Percentiles rank a stretch among this genome's conserved stretches.
Conservation (phyloP, 2,113 vertebrate genomes). For the Cheilinus undulatus region DNA sequence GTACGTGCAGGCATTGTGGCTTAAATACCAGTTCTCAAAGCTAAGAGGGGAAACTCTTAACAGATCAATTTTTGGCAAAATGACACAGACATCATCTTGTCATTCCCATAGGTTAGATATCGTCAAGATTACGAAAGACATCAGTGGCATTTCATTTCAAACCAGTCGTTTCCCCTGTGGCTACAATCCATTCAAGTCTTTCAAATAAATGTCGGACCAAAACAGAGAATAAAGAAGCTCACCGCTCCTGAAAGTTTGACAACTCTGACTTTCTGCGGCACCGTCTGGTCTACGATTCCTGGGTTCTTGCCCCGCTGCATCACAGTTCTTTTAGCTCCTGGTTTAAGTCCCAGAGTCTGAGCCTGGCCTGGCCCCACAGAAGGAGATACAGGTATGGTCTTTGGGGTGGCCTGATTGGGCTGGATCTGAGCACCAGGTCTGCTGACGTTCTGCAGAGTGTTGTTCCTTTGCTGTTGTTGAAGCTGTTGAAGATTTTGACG, state of each 20-base stretch:
- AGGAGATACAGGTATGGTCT: slow-evolving; percentile 65
- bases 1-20: slow-evolving; percentile 44
- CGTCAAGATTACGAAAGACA: slow-evolving; percentile 58
- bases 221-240: slow-evolving; percentile 79
- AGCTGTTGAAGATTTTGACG: slow-evolving; percentile 61
- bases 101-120: slow-evolving; percentile 75
- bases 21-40: slow-evolving; percentile 74
- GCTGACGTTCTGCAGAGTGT: slow-evolving; percentile 57
- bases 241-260: slow-evolving; percentile 94
- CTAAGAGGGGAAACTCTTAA: slow-evolving; percentile 72
- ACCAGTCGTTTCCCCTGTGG: slow-evolving; percentile 50
- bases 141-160: slow-evolving; percentile 67
- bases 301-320: slow-evolving; percentile 91
- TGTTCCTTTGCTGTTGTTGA: slow-evolving; percentile 69
- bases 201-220: slow-evolving; percentile 62
- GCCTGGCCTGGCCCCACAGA: slow-evolving; percentile 68
- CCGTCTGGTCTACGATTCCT: slow-evolving; percentile 83
- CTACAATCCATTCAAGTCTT: slow-evolving; percentile 38
- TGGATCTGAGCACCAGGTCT: slow-evolving; percentile 60
- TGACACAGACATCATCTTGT: slow-evolving; percentile 73
- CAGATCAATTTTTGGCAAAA: slow-evolving; percentile 78
- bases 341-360: slow-evolving; percentile 83
- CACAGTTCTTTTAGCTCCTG: slow-evolving; percentile 92
- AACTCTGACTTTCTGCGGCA: slow-evolving; percentile 93
- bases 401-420: slow-evolving; percentile 37